Base-by-base conservation (phyloP, 2,888 invertebrate species). In the Drosophila suboccidentalis region DNA sequence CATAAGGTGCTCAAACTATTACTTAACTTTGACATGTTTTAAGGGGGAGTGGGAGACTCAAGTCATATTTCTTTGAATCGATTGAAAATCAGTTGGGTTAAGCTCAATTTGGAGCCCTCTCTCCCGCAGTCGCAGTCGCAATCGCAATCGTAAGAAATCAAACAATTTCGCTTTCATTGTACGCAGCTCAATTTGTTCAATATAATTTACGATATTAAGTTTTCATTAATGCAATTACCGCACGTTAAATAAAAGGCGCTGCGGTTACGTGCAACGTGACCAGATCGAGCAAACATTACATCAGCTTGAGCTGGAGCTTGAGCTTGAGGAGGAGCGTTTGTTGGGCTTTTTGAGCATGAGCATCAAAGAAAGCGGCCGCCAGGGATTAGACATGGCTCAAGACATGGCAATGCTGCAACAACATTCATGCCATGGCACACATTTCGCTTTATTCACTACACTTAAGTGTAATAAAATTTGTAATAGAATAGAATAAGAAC, bases 121-220 rank as follows among this genome's bases (percentile, higher is more conserved):
- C 46, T n/a, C 5, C 11, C 15, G 65, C 69, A 72, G 26, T 29
- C 22, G 65, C 69, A 72, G 26, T 26, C n/a, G 34, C 55, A 50
- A 39, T 29, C 15, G 65, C 69, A 72, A 78, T 71, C 57, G 70
- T 57, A 69, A 50, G 66, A 82, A 82, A 82, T 84, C 85, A 85
- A 82, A 82, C 82, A 82, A 85, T 87, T 83, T 83, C 82, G 80
- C 82, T 83, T 83, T 83, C 82, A 85, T 85, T 87, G 87, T 81
- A 87, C 87, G 82, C 82, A 84, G 82, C 82, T 87, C 82, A 87
- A 83, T 83, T 83, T 87, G 85, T 87, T 79, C 82, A 87, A 83
- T 82, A 87, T 83, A 83, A 83, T 83, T 85, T 87, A 82, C 57
- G 85, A 87, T 87, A 87, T 82, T 79, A 85, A 76, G 85, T 85